Conservation (phyloP, 2,797 vertebrate species). For the Lepus oiostolus region DNA sequence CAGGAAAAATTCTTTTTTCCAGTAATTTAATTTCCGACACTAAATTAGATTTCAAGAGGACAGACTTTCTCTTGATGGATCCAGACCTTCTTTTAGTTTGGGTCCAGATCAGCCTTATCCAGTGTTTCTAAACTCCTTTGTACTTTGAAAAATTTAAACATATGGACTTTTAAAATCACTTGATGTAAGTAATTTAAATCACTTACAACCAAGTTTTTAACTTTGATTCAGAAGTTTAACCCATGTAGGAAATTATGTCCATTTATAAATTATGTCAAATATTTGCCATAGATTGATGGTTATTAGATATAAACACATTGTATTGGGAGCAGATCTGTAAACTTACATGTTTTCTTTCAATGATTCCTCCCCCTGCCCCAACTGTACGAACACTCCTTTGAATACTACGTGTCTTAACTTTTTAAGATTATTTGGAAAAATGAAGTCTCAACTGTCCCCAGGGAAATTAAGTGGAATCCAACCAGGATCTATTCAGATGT, state of each 20-base stretch:
- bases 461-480: conserved; percentile 72
- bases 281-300: conserved; percentile 72
- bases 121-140: conserved; percentile 81
- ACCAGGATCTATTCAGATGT: conserved; percentile 75
- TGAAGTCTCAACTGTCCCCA: conserved; percentile 79
- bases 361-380: background rate
- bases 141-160: conserved; percentile 76
- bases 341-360: conserved; percentile 68
- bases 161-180: conserved; percentile 75
- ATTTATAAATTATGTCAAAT: conserved; percentile 56
- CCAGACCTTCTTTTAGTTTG: conserved; percentile 78
- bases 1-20: conserved; percentile 70
- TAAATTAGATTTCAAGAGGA: conserved; percentile 77
- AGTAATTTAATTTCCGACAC: conserved; percentile 77
- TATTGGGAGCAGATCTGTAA: conserved; percentile 78
- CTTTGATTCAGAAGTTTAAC: conserved; percentile 68
- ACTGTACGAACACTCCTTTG: conserved; percentile 79
- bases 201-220: conserved; percentile 75
- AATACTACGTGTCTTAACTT: conserved; percentile 63
- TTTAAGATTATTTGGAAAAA: conserved; percentile 82
- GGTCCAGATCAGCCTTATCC: conserved; percentile 83
- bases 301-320: conserved; percentile 81
- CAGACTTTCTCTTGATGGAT: conserved; percentile 23
- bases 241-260: conserved; percentile 64
- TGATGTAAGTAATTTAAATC: conserved; percentile 73